Evolutionary conservation across 2,113 vertebrate genomes (phyloP).

Genomic region (Scortum barcoo): DNA sequence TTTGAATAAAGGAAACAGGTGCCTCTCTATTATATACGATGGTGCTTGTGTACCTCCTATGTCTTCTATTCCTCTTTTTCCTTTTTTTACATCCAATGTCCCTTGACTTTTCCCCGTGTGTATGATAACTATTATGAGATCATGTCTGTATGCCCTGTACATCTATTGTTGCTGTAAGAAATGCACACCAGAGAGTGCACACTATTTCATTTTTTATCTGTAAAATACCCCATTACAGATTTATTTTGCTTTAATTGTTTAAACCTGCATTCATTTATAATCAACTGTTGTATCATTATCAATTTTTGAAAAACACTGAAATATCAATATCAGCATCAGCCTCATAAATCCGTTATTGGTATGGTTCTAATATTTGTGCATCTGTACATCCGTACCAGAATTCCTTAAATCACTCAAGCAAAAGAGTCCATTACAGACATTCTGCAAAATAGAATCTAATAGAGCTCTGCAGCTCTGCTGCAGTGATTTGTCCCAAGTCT

Average conservation of each 20-base stretch:
- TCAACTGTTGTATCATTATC: too few species aligned
- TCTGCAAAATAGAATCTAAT: constrained; percentile 73
- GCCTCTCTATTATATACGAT: too few species aligned
- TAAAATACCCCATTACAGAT: background rate
- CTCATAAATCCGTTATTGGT: constrained; percentile 13
- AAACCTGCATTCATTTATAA: background rate
- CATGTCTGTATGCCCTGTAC: too few species aligned
- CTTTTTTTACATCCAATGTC: too few species aligned
- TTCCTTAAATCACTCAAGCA: constrained; percentile 53
- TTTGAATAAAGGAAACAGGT: constrained; percentile 5
- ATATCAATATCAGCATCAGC: background rate
- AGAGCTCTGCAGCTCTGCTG: constrained; percentile 39
- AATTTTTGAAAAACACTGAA: background rate
- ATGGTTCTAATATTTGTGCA: background rate
- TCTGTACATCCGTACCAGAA: constrained; percentile 10
- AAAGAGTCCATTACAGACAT: constrained; percentile 65
- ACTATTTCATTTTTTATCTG: background rate
- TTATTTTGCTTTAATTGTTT: background rate
- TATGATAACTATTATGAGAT: background rate
- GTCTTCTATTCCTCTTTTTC: too few species aligned
- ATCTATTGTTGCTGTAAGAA: too few species aligned
- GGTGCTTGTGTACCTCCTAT: too few species aligned
- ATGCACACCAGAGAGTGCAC: constrained; percentile 16
- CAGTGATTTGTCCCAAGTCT: constrained; percentile 69
- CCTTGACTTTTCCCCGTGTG: too few species aligned